A percentile compares a stretch with the other conserved stretches of the same genome.
Conservation (phyloP, 2,797 vertebrate genomes). For the Taenioides sp. region DNA sequence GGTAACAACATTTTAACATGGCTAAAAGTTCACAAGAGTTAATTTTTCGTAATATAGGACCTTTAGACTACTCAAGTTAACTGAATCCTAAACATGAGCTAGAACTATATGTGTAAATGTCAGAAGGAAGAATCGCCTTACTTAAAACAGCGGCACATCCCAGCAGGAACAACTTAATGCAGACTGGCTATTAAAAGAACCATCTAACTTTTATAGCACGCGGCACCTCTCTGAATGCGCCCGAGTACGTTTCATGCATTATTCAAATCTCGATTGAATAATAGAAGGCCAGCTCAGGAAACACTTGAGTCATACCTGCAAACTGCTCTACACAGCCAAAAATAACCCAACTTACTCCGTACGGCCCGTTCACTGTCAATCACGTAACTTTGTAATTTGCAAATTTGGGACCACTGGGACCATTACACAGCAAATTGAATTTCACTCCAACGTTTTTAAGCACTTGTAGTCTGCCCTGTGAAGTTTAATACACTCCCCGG, state of each 20-base stretch:
- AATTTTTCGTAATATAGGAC: too few relatives aligned
- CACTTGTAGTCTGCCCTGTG: constrained; percentile 13
- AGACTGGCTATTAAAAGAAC: not conserved
- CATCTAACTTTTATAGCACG: not conserved
- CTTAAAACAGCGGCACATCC: not conserved
- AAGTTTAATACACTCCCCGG: constrained; percentile 27
- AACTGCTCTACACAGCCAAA: constrained; percentile 30
- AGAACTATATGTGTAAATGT: too few relatives aligned
- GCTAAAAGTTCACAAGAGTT: too few relatives aligned
- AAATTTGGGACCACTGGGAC: constrained; percentile 45
- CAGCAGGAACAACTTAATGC: not conserved
- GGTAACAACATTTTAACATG: too few relatives aligned
- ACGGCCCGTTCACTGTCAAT: constrained; percentile 40
- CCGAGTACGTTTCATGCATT: not conserved
- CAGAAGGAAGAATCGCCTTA: not conserved
- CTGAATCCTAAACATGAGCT: not conserved
- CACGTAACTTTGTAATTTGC: constrained; percentile 49
- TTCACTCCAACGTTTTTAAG: constrained; percentile 51
- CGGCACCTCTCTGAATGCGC: constrained; percentile 1
- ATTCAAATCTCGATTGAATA: constrained; percentile 17
- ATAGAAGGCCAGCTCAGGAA: not conserved
- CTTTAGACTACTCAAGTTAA: too few relatives aligned
- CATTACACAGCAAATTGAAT: constrained; percentile 48
- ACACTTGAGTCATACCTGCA: constrained; percentile 14
- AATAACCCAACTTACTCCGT: constrained; percentile 33